Base-by-base conservation (phyloP, 2,888 invertebrate genomes). In the Archips crataeganus region DNA sequence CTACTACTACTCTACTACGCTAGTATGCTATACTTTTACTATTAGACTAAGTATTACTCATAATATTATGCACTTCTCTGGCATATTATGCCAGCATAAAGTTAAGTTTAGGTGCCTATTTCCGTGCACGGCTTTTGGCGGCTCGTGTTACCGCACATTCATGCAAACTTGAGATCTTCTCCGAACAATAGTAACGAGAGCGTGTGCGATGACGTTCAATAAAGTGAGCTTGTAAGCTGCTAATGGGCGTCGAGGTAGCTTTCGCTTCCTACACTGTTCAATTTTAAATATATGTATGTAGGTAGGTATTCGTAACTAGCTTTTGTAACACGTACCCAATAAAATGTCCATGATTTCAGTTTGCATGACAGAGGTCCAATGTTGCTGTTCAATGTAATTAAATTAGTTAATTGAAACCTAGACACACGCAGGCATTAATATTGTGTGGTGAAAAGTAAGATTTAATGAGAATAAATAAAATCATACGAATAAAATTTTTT, bases 171-270 rank as follows among this genome's bases (percentile, higher is more conserved):
- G 47, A 49, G 49, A 49, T 49, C 49, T 49, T 49, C 49, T 49
- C 49, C 13, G 11, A n/a, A 49, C 49, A 49, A n/a, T 49, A 5
- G 9, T 54, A 54, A 54, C 9, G 9, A 54, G 51, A 54, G 51
- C 51, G 15, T 54, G 23, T 54, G 51, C 49, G 49, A 72, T 63
- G 51, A 42, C 60, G 57, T 23, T 11, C 64, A 73, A 70, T 51
- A 77, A 70, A 77, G 76, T 67, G 54, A 70, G 70, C 64, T 67
- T 64, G 61, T 47, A 70, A 73, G 42, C 71, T 71, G 75, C 71
- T 77, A 77, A 75, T 73, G 64, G 63, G 34, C 59, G 45, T 54
- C 32, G 54, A 61, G 49, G 39, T 61, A 51, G 60, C 61, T 61
- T 61, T 61, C 61, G 61, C 61, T 61, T 39, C 15, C 61, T n/a